These are phyloP conservation scores for Rhabditophanes sp. DNA, from an alignment of 2,888 invertebrate genomes.

Conservation along the genomic window DNA sequence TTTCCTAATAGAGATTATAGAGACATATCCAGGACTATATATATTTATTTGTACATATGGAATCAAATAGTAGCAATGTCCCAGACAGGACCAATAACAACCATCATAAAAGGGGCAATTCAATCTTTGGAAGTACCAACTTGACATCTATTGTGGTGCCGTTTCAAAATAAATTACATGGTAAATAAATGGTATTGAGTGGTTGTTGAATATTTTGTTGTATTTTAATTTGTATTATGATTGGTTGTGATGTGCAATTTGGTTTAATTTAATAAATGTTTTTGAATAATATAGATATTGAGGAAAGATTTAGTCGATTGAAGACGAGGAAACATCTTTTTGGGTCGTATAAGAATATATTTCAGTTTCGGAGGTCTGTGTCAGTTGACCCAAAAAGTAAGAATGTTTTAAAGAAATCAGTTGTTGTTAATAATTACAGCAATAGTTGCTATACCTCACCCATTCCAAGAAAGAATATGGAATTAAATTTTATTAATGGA, in stretches of 20 bases:
- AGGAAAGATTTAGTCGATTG: conserved; percentile 15
- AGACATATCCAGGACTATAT: neutral
- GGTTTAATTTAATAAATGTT: conserved; percentile 2
- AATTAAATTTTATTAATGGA: conserved; percentile 4
- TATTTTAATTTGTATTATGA: neutral
- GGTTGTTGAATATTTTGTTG: conserved; percentile 7
- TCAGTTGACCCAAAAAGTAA: too few species aligned
- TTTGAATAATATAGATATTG: conserved; percentile 9
- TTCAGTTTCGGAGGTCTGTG: too few species aligned
- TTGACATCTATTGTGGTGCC: conserved; percentile 7
- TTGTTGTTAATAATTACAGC: conserved; percentile 5
- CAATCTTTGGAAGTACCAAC: too few species aligned
- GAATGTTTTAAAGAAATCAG: too few species aligned
- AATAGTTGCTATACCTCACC: conserved; percentile 12
- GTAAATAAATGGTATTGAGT: neutral
- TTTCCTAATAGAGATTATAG: conserved; percentile 1
- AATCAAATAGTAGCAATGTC: neutral
- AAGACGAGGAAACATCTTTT: too few species aligned
- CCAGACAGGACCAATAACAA: neutral
- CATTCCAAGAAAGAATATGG: conserved; percentile 10
- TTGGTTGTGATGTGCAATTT: conserved; percentile 2
- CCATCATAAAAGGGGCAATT: neutral
- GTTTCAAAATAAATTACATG: neutral
- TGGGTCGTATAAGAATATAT: too few species aligned
- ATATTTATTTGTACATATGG: neutral